A percentile compares a stretch with the other conserved stretches of the same genome.
phyloP scores from a whole-genome alignment of 37 sponge, comb jelly and placozoan genomes.

The Oopsacas minuta region DNA sequence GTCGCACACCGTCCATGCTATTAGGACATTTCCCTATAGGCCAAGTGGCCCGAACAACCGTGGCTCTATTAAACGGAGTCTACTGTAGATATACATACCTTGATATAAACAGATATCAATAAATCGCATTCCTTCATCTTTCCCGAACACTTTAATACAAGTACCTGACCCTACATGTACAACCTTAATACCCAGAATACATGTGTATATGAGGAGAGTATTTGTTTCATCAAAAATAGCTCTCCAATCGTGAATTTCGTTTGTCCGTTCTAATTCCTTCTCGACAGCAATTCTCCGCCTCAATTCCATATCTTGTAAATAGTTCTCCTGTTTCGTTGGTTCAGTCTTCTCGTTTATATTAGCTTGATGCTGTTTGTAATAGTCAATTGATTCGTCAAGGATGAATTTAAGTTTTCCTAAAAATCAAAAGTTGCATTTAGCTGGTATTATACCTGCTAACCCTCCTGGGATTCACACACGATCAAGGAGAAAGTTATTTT shows the following conservation, averaged over 20 bases:
- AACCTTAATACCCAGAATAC: slow-evolving; percentile 79
- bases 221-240: slow-evolving; percentile 88
- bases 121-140: slow-evolving; percentile 27
- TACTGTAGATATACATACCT: background rate
- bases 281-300: slow-evolving; percentile 72
- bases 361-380: background rate
- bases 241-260: slow-evolving; percentile 30
- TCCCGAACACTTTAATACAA: slow-evolving; percentile 79
- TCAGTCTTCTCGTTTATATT: background rate
- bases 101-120: background rate
- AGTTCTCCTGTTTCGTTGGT: background rate
- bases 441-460: no score
- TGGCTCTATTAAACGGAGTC: no score
- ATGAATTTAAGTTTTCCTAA: slow-evolving; percentile 3
- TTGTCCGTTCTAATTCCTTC: slow-evolving; percentile 67
- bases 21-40: no score
- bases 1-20: no score
- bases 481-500: no score
- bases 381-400: slow-evolving; percentile 16
- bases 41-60: no score
- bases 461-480: no score
- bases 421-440: no score
- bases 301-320: slow-evolving; percentile 83
- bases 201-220: slow-evolving; percentile 64
- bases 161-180: slow-evolving; percentile 17